These are phyloP conservation scores for Capromys pilorides DNA, from an alignment of 2,797 vertebrate genomes.

Conservation along the genomic window DNA sequence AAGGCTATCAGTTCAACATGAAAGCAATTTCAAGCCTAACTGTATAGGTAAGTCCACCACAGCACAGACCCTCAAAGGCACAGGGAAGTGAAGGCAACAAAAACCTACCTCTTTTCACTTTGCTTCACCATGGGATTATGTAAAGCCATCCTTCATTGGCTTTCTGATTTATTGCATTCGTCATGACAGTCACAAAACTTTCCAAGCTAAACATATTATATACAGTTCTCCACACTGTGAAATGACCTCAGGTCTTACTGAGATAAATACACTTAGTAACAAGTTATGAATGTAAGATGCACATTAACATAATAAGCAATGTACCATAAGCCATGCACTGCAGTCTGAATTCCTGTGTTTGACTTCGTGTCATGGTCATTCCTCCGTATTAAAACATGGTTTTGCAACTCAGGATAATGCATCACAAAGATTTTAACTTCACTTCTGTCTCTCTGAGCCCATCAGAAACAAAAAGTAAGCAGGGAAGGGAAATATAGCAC, in stretches of 20 bases:
- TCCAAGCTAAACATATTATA: not conserved
- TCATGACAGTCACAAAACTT: constrained; percentile 23
- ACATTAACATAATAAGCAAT: not conserved
- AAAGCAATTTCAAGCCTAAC: constrained; percentile 37
- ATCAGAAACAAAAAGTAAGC: constrained; percentile 50
- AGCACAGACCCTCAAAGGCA: not conserved
- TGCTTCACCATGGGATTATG: constrained; percentile 34
- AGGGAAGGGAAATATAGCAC: not conserved
- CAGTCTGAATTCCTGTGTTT: not conserved
- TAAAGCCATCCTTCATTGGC: not conserved
- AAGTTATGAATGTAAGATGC: not conserved
- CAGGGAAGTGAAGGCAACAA: not conserved
- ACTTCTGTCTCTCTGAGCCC: not conserved
- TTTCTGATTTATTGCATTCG: constrained; percentile 26
- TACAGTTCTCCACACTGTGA: not conserved
- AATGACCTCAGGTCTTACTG: not conserved
- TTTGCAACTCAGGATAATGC: constrained; percentile 1
- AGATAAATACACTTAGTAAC: constrained; percentile 25
- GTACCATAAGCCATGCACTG: not conserved
- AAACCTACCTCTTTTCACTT: not conserved
- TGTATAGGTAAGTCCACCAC: not conserved
- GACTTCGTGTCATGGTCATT: not conserved
- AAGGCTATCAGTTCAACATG: constrained; percentile 35
- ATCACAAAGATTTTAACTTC: constrained; percentile 17
- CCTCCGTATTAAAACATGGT: not conserved